Evolutionary conservation across 1,140 invertebrate genomes (phyloP).

Genomic region (Diachasmimorpha longicaudata): DNA sequence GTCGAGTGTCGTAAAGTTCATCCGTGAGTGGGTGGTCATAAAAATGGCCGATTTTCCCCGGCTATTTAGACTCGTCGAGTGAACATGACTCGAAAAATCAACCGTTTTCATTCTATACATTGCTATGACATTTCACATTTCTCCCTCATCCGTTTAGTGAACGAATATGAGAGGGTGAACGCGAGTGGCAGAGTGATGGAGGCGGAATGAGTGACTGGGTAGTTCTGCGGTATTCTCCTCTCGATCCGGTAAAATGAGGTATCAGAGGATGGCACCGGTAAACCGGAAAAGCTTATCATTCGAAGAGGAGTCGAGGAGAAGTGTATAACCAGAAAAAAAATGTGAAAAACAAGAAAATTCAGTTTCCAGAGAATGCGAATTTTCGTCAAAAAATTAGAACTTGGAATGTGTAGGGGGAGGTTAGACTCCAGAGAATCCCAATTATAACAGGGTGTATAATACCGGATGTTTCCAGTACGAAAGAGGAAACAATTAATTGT

Average conservation of each 20-base stretch:
- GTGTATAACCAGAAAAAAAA: neutral
- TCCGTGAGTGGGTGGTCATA: too few relatives aligned
- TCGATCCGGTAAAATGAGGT: slow-evolving; percentile 17
- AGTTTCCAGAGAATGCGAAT: neutral
- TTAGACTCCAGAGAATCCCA: neutral
- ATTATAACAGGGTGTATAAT: slow-evolving; percentile 18
- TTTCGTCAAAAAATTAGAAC: slow-evolving; percentile 8
- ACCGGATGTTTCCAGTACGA: slow-evolving; percentile 23
- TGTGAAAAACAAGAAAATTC: neutral
- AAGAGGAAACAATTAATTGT: slow-evolving; percentile 29
- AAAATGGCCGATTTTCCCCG: neutral
- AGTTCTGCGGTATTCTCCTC: slow-evolving; percentile 18
- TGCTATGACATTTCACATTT: neutral
- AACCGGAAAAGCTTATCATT: slow-evolving; percentile 26
- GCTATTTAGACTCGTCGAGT: neutral
- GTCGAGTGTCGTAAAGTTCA: too few relatives aligned
- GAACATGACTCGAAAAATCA: neutral
- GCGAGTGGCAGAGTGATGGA: neutral
- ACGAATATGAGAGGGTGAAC: neutral
- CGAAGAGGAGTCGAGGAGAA: neutral
- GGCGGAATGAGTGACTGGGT: slow-evolving; percentile 10
- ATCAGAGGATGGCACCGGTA: neutral
- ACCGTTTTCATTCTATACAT: neutral
- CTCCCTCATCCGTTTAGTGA: neutral
- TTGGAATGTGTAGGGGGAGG: neutral